Evolutionary conservation across 2,113 vertebrate species (phyloP).

Genomic region (Ia io): DNA sequence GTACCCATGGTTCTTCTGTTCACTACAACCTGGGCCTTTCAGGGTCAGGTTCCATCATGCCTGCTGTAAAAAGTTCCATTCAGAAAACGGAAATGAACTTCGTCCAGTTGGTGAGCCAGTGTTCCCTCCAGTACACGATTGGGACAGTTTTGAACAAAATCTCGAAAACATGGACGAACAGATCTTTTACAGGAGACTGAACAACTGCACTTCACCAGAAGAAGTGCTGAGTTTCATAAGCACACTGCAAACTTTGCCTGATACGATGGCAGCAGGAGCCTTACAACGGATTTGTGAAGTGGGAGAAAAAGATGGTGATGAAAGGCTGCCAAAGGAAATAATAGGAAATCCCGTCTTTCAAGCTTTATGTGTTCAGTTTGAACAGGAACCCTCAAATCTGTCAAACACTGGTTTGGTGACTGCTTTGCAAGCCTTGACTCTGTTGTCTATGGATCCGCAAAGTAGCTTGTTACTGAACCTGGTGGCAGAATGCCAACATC

Average conservation of each 20-base stretch:
- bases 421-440: slow-evolving; percentile 85
- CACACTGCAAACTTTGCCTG: slow-evolving; percentile 80
- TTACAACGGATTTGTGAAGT: slow-evolving; percentile 89
- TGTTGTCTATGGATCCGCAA: slow-evolving; percentile 83
- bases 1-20: neutral
- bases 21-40: neutral
- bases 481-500: slow-evolving; percentile 84
- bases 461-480: slow-evolving; percentile 84
- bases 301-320: slow-evolving; percentile 71
- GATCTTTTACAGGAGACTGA: slow-evolving; percentile 76
- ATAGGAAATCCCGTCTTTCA: slow-evolving; percentile 82
- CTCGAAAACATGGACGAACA: slow-evolving; percentile 77
- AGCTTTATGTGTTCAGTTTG: slow-evolving; percentile 86
- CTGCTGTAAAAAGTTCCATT: slow-evolving; percentile 66
- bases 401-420: slow-evolving; percentile 83
- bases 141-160: slow-evolving; percentile 62
- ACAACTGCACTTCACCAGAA: slow-evolving; percentile 75
- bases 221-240: slow-evolving; percentile 86
- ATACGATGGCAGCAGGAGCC: slow-evolving; percentile 82
- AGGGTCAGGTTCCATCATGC: slow-evolving; percentile 48
- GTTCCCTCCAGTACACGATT: slow-evolving; percentile 67
- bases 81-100: slow-evolving; percentile 75
- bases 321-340: slow-evolving; percentile 77
- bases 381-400: slow-evolving; percentile 82
- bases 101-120: slow-evolving; percentile 72